Evolutionary conservation across 1,140 invertebrate species (phyloP).

Genomic region (Drosophila sulfurigaster): DNA sequence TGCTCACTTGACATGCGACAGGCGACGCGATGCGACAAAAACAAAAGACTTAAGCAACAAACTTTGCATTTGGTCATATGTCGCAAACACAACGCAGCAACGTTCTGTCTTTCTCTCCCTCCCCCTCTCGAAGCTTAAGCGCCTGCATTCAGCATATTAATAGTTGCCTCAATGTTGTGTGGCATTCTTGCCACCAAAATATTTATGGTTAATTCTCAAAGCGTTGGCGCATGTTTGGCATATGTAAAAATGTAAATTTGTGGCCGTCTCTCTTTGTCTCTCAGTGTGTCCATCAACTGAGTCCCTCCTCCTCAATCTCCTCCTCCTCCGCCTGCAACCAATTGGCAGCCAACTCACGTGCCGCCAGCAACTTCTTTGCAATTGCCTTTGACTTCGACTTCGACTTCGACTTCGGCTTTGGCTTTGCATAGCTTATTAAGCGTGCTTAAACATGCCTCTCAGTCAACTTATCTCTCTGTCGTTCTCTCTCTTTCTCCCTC

Average conservation of each 20-base stretch:
- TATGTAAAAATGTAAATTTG: slow-evolving; percentile 50
- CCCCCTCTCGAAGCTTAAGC: slow-evolving; percentile 1
- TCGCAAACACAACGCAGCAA: slow-evolving; percentile 17
- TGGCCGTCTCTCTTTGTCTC: not conserved
- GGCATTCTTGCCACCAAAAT: slow-evolving; percentile 38
- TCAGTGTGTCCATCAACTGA: not conserved
- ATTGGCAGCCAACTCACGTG: slow-evolving; percentile 59
- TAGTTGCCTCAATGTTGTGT: not conserved
- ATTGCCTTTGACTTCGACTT: not conserved
- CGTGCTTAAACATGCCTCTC: slow-evolving; percentile 10
- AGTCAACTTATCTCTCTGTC: not conserved
- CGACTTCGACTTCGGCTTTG: not conserved
- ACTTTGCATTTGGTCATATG: slow-evolving; percentile 40
- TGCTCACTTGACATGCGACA: slow-evolving; percentile 34
- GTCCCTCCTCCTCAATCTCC: not conserved
- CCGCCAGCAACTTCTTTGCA: slow-evolving; percentile 27
- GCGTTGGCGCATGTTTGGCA: slow-evolving; percentile 59
- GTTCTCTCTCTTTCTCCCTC: not conserved
- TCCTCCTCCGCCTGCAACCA: not conserved
- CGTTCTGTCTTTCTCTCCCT: not conserved
- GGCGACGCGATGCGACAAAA: slow-evolving; percentile 11
- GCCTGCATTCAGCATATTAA: slow-evolving; percentile 48
- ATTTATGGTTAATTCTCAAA: slow-evolving; percentile 70
- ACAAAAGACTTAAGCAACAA: slow-evolving; percentile 53
- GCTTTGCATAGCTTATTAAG: slow-evolving; percentile 36